Evolutionary conservation across 2,888 invertebrate species (phyloP).

Genomic region (Lithosia quadra): DNA sequence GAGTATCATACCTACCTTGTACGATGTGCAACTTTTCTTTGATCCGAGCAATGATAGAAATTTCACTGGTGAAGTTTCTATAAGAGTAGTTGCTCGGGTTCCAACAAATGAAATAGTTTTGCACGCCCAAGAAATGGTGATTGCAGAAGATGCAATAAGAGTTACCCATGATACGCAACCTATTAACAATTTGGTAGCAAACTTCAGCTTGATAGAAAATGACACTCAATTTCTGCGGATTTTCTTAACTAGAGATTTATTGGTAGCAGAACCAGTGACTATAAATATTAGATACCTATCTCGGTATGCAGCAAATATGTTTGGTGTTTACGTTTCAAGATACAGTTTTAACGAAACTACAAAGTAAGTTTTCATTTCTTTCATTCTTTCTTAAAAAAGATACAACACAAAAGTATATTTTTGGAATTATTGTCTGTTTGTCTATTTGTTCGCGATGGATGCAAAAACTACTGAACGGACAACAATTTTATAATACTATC

Average conservation of each 20-base stretch:
- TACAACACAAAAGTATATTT: too few relatives aligned
- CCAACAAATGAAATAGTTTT: conserved; percentile 70
- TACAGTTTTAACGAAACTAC: conserved; percentile 67
- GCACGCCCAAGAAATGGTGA: conserved; percentile 80
- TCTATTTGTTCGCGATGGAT: too few relatives aligned
- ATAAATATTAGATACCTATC: conserved; percentile 87
- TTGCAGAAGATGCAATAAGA: conserved; percentile 53
- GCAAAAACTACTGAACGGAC: too few relatives aligned
- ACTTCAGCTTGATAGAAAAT: conserved; percentile 54
- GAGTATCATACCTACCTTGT: conserved; percentile 82
- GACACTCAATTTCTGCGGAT: conserved; percentile 85
- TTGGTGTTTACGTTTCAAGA: conserved; percentile 88
- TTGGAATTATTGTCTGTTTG: too few relatives aligned
- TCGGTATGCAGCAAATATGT: conserved; percentile 85
- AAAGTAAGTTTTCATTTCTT: conserved; percentile 64
- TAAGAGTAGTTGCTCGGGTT: conserved; percentile 66
- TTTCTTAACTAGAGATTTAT: conserved; percentile 64
- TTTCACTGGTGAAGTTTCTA: conserved; percentile 80
- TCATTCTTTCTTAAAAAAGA: too few relatives aligned
- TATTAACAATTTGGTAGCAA: conserved; percentile 50
- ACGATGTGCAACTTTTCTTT: conserved; percentile 81
- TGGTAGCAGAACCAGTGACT: conserved; percentile 71
- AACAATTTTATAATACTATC: too few relatives aligned
- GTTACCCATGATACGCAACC: conserved; percentile 52
- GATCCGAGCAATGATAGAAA: conserved; percentile 72